A percentile compares a stretch with the other conserved stretches of the same genome.
These are phyloP conservation scores for Keiferia lycopersicella DNA, from an alignment of 2,888 invertebrate species.

Conservation along the genomic window DNA sequence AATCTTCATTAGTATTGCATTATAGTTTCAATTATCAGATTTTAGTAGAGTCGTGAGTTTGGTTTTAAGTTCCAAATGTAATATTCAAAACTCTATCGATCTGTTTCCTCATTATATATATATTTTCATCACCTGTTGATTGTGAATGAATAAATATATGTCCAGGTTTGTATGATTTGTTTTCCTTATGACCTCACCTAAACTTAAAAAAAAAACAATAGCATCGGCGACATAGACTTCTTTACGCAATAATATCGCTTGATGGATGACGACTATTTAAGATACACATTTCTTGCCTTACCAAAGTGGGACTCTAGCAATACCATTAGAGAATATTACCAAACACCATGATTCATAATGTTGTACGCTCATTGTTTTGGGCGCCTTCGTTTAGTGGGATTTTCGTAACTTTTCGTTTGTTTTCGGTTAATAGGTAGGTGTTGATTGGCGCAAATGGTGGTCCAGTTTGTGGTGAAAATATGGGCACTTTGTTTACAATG, in stretches of 20 bases:
- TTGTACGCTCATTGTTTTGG: constrained; percentile 55
- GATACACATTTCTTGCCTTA: constrained; percentile 52
- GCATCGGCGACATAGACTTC: constrained; percentile 36
- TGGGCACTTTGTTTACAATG: constrained; percentile 26
- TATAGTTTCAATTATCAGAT: not conserved
- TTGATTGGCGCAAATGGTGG: constrained; percentile 57
- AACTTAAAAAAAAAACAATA: constrained; percentile 45
- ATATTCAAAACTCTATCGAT: no score
- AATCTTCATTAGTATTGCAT: not conserved
- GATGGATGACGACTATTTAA: constrained; percentile 62
- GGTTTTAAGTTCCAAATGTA: no score
- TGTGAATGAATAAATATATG: no score
- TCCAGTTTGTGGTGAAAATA: constrained; percentile 43
- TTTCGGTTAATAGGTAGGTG: constrained; percentile 56
- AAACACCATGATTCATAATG: constrained; percentile 64
- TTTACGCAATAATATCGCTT: constrained; percentile 49
- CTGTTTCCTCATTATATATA: no score
- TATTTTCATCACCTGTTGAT: no score
- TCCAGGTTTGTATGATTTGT: not conserved
- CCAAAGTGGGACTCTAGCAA: constrained; percentile 52
- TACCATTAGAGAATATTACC: constrained; percentile 61
- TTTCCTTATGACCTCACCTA: constrained; percentile 32
- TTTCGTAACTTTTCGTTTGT: constrained; percentile 44
- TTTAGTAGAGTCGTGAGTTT: not conserved
- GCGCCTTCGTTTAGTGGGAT: constrained; percentile 34